Percentiles rank a stretch among this genome's conserved stretches.
These are phyloP conservation scores for Poecile montanus DNA, from an alignment of 2,797 vertebrate species.

Conservation along the genomic window DNA sequence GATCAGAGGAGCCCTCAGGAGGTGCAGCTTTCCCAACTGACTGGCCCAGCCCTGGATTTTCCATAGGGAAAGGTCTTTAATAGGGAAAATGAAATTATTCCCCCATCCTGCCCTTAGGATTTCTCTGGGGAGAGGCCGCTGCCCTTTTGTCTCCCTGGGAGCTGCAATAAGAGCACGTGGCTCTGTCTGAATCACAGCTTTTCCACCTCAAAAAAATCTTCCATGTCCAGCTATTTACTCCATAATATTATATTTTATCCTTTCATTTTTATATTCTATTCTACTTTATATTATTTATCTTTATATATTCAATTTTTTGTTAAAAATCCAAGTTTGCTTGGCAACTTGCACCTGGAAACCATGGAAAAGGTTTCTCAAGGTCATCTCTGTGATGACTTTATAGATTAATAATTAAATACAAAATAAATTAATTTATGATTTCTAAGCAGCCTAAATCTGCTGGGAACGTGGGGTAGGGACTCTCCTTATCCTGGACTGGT, in stretches of 20 bases:
- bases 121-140: not conserved
- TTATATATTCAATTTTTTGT: fast-evolving
- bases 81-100: not conserved
- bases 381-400: not conserved
- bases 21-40: not conserved
- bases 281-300: not conserved
- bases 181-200: not conserved
- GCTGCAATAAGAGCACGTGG: fast-evolving
- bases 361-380: not conserved
- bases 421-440: not conserved
- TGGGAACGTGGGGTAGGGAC: not conserved
- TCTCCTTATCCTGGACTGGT: not conserved
- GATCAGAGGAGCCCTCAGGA: not conserved
- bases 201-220: fast-evolving
- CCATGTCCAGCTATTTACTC: not conserved
- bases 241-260: not conserved
- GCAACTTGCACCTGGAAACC: not conserved
- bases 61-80: not conserved
- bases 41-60: not conserved
- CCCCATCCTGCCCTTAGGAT: not conserved
- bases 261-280: not conserved
- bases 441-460: not conserved
- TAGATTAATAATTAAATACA: not conserved
- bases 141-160: not conserved
- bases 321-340: not conserved